Evolutionary conservation across 2,888 invertebrate genomes (phyloP).

Genomic region (Mesorhabditis sp.): DNA sequence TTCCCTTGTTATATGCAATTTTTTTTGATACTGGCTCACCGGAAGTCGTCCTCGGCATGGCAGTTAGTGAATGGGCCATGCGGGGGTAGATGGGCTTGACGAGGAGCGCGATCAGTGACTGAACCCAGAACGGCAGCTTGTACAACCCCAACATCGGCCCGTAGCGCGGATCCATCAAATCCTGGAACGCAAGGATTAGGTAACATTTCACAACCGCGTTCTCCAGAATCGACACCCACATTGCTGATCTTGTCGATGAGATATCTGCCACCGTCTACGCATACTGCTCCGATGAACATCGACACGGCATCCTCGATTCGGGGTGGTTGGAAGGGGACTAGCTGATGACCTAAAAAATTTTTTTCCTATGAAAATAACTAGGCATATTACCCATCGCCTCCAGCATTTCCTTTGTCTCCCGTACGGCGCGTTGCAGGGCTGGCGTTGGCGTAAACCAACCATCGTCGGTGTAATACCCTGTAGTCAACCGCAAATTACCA

Average conservation of each 20-base stretch:
- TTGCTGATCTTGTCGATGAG: slow-evolving; percentile 29
- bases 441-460: slow-evolving; percentile 50
- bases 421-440: slow-evolving; percentile 37
- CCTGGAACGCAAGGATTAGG: slow-evolving; percentile 16
- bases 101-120: slow-evolving; percentile 21
- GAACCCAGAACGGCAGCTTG: slow-evolving; percentile 32
- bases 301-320: slow-evolving; percentile 26
- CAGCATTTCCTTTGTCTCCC: slow-evolving; percentile 38
- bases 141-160: slow-evolving; percentile 28
- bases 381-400: slow-evolving; percentile 25
- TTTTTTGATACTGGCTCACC: not conserved
- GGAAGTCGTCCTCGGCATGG: slow-evolving; percentile 27
- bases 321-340: slow-evolving; percentile 44
- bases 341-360: slow-evolving; percentile 21
- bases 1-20: not conserved
- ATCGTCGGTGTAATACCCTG: slow-evolving; percentile 44
- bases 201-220: not conserved
- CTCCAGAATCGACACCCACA: slow-evolving; percentile 16
- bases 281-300: slow-evolving; percentile 39
- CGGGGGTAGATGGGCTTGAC: slow-evolving; percentile 32
- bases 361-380: no score
- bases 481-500: not conserved
- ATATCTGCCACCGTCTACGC: slow-evolving; percentile 44
- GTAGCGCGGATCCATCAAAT: slow-evolving; percentile 30
- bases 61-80: slow-evolving; percentile 26